These are phyloP conservation scores for Cryptus armator DNA, from an alignment of 2,888 invertebrate species.

Conservation along the genomic window DNA sequence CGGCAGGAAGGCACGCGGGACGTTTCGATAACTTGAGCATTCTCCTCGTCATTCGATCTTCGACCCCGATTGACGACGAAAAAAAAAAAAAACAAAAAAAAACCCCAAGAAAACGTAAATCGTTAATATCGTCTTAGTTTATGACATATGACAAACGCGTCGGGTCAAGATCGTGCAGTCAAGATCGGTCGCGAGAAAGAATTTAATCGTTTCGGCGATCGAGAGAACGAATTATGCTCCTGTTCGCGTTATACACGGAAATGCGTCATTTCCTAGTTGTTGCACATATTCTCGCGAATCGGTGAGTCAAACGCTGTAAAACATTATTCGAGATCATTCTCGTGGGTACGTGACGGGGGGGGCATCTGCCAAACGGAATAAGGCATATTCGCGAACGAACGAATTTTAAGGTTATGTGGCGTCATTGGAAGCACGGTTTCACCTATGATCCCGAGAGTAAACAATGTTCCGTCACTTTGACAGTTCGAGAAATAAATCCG, in stretches of 20 bases:
- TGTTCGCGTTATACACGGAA: conserved; percentile 5
- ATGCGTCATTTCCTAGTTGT: conserved; percentile 25
- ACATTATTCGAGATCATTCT: conserved; percentile 15
- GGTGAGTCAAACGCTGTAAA: conserved; percentile 25
- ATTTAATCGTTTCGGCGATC: not conserved
- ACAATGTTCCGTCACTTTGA: not conserved
- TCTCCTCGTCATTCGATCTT: conserved; percentile 67
- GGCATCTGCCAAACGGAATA: not conserved
- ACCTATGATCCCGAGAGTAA: too few species aligned
- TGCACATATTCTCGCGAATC: not conserved
- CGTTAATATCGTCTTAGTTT: conserved; percentile 17
- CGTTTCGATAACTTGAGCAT: conserved; percentile 70
- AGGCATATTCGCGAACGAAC: not conserved
- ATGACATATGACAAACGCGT: not conserved
- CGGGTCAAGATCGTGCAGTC: not conserved
- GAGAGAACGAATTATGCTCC: not conserved
- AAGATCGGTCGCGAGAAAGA: not conserved
- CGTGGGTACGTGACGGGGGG: not conserved
- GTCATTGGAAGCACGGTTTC: not conserved
- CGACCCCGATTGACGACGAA: conserved; percentile 64
- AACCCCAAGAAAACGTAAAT: conserved; percentile 38
- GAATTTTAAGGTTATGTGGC: conserved; percentile 12
- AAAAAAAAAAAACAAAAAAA: conserved; percentile 8
- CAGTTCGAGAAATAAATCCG: not conserved
- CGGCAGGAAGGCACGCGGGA: conserved; percentile 70